Evolutionary conservation across 2,797 vertebrate species (phyloP).

Genomic region (Stomatorhinus walkeri): DNA sequence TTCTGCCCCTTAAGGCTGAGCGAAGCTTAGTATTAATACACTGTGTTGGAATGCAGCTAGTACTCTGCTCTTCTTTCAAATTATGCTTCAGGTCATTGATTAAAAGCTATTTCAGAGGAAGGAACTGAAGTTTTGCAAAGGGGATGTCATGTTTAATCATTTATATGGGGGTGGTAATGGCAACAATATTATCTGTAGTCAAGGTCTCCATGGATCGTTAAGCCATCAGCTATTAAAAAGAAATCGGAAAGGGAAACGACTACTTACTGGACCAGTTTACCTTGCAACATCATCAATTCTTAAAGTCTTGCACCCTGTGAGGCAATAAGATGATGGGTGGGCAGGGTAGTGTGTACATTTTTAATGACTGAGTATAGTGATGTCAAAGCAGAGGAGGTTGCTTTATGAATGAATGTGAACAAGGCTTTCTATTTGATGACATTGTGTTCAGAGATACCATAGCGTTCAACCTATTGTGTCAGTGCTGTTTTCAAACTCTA

Average conservation of each 20-base stretch:
- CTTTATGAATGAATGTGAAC: conserved; percentile 6
- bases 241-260: conserved; percentile 2
- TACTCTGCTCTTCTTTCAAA: not conserved
- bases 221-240: conserved; percentile 8
- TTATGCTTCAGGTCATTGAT: not conserved
- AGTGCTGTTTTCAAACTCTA: not conserved
- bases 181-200: conserved; percentile 21
- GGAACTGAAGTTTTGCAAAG: conserved; percentile 10
- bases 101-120: conserved; percentile 2
- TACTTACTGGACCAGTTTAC: conserved; percentile 8
- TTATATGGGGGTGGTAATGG: not conserved
- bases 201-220: conserved; percentile 21
- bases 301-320: not conserved
- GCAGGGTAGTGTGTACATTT: not conserved
- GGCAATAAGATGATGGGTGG: not conserved
- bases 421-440: not conserved
- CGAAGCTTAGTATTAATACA: not conserved
- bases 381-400: not conserved
- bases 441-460: not conserved
- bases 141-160: conserved; percentile 19
- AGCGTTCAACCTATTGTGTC: not conserved
- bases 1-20: not conserved
- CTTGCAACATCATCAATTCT: conserved; percentile 7
- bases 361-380: not conserved
- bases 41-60: not conserved